A percentile compares a stretch with the other conserved stretches of the same genome.
Evolutionary conservation across 2,888 invertebrate genomes (phyloP).

Genomic region (Meliscaeva auricollis): DNA sequence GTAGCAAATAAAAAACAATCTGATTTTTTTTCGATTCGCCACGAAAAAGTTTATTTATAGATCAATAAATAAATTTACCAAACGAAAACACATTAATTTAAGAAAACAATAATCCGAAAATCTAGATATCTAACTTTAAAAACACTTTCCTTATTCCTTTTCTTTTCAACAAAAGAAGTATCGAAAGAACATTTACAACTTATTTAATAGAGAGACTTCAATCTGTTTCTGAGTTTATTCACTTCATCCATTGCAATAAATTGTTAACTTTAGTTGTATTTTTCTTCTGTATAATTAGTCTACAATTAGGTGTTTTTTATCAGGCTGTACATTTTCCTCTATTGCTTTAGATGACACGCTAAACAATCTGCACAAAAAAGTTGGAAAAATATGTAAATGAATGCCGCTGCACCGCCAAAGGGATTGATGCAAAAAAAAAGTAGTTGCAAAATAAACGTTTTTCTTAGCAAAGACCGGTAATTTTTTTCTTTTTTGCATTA

Average conservation of each 20-base stretch:
- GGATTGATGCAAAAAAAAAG: neutral
- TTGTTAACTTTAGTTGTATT: constrained; percentile 14
- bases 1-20: no score
- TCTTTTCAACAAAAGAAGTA: no score
- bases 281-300: constrained; percentile 37
- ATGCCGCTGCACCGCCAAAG: constrained; percentile 40
- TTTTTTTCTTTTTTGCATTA: constrained; percentile 33
- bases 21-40: no score
- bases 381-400: constrained; percentile 45
- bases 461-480: constrained; percentile 6
- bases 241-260: constrained; percentile 11
- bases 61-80: no score
- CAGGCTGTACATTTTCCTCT: constrained; percentile 14
- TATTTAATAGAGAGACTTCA: no score
- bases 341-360: constrained; percentile 44
- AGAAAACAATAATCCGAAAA: no score
- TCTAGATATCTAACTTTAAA: no score
- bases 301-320: constrained; percentile 45
- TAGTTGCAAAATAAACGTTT: constrained; percentile 17
- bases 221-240: neutral
- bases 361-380: constrained; percentile 34
- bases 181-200: no score
- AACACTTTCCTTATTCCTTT: no score
- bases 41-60: no score
- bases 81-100: no score